Percentiles rank a stretch among this genome's conserved stretches.
These are phyloP conservation scores for Brienomyrus longianalis DNA, from an alignment of 2,113 vertebrate genomes.

Conservation along the genomic window DNA sequence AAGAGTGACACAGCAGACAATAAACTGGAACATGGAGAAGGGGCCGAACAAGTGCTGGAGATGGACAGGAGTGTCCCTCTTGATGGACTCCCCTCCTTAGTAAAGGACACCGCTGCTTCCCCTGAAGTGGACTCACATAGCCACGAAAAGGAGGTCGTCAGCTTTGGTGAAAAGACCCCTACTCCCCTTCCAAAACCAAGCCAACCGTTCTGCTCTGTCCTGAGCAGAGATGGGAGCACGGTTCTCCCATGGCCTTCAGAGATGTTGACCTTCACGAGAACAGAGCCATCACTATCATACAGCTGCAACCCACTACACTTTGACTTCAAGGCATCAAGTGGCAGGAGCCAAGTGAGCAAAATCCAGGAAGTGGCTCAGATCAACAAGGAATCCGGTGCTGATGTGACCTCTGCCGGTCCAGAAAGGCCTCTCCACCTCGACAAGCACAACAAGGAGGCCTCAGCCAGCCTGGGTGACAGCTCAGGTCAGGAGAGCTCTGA, in stretches of 20 bases:
- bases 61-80: background rate
- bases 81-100: background rate
- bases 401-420: constrained; percentile 33
- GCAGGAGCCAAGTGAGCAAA: constrained; percentile 37
- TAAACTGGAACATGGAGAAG: constrained; percentile 6
- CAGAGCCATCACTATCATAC: constrained; percentile 71
- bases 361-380: constrained; percentile 43
- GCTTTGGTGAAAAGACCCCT: constrained; percentile 12
- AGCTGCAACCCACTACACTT: constrained; percentile 83
- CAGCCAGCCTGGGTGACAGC: constrained; percentile 7
- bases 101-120: background rate
- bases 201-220: constrained; percentile 70
- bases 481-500: constrained; percentile 13
- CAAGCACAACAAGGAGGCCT: constrained; percentile 27
- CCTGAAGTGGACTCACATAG: constrained; percentile 1
- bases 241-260: constrained; percentile 82
- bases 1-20: constrained; percentile 14
- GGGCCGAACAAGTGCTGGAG: background rate
- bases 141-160: constrained; percentile 8
- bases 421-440: constrained; percentile 25
- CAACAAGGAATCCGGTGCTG: constrained; percentile 46
- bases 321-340: constrained; percentile 70
- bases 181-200: constrained; percentile 45
- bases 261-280: constrained; percentile 72
- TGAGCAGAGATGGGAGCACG: constrained; percentile 68